Conservation (phyloP, 2,797 vertebrate genomes). For the Delichon dasypus region DNA sequence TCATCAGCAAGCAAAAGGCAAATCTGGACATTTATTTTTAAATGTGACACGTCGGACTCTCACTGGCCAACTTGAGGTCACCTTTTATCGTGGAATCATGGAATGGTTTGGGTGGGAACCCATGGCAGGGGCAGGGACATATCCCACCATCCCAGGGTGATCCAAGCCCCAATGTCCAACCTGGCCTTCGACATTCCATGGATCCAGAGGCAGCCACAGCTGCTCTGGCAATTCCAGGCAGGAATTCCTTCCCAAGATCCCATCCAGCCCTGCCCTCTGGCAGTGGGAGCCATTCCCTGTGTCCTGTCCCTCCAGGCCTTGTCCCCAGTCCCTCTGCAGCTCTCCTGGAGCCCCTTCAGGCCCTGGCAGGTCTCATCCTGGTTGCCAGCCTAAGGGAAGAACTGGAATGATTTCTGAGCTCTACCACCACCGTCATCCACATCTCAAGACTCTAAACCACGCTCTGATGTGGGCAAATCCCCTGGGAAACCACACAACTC, state of each 20-base stretch:
- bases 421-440: neutral
- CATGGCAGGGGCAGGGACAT: neutral
- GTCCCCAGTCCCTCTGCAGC: neutral
- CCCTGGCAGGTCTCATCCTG: neutral
- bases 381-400: neutral
- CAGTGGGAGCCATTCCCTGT: neutral
- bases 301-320: neutral
- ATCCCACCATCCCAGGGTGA: fast-evolving
- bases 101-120: neutral
- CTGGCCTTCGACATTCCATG: neutral
- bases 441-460: neutral
- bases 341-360: neutral
- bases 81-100: neutral
- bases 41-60: neutral
- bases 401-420: neutral
- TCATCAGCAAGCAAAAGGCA: neutral
- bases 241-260: neutral
- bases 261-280: neutral
- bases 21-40: neutral
- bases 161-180: fast-evolving
- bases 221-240: neutral
- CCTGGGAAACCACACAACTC: neutral
- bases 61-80: neutral
- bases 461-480: fast-evolving
- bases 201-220: neutral